Evolutionary conservation across 2,113 vertebrate species (phyloP).

Genomic region (Acanthisitta chloris): DNA sequence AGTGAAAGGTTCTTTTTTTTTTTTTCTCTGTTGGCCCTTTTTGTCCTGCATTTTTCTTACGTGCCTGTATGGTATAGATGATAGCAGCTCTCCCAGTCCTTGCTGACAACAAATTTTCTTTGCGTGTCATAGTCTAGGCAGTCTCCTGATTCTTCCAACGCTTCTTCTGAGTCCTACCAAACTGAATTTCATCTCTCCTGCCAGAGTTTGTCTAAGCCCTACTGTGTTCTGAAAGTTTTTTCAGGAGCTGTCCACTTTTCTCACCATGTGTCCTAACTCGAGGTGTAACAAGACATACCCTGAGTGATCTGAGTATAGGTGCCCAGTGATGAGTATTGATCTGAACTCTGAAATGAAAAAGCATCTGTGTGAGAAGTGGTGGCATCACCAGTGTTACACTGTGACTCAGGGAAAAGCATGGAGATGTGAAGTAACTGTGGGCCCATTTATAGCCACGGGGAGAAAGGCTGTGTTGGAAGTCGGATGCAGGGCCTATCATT

Average conservation of each 20-base stretch:
- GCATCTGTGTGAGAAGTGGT: rapidly evolving
- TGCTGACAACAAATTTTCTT: neutral
- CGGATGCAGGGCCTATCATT: neutral
- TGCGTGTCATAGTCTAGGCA: neutral
- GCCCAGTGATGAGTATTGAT: neutral
- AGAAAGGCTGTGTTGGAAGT: neutral
- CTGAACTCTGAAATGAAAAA: neutral
- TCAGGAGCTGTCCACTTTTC: neutral
- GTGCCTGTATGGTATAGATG: neutral
- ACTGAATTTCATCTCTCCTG: neutral
- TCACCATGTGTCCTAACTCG: neutral
- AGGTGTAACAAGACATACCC: neutral
- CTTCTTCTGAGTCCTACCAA: neutral
- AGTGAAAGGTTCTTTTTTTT: neutral
- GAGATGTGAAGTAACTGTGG: neutral
- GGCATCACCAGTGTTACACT: rapidly evolving
- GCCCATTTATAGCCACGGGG: rapidly evolving
- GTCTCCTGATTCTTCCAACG: neutral
- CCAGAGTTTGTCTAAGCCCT: neutral
- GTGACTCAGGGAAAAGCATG: rapidly evolving
- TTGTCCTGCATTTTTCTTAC: neutral
- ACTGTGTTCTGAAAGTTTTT: neutral
- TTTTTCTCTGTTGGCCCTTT: neutral
- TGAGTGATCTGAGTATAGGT: neutral
- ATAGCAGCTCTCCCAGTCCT: neutral